A percentile compares a stretch with the other conserved stretches of the same genome.
Conservation (phyloP, 2,113 vertebrate genomes). For the Notarius lentiginosus region DNA sequence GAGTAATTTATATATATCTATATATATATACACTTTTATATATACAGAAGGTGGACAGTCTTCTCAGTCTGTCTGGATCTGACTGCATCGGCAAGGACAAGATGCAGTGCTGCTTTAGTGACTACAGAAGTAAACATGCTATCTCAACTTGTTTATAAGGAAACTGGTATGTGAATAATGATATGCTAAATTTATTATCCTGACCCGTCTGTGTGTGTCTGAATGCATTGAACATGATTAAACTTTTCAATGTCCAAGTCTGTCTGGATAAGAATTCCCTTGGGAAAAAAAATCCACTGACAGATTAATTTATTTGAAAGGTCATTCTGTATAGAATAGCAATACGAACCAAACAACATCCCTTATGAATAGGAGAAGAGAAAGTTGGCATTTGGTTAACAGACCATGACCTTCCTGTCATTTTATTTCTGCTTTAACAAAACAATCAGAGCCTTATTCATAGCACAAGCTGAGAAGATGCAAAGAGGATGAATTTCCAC, state of each 20-base stretch:
- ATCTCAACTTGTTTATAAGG: neutral
- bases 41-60: neutral
- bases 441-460: neutral
- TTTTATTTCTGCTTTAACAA: slow-evolving; percentile 15
- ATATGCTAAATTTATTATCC: neutral
- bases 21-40: neutral
- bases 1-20: neutral
- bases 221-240: neutral
- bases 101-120: neutral
- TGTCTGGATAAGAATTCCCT: neutral
- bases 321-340: neutral
- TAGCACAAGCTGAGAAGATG: neutral
- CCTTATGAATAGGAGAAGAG: neutral
- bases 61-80: neutral
- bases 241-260: neutral
- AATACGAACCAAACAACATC: slow-evolving; percentile 20
- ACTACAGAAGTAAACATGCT: neutral
- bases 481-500: slow-evolving; percentile 46
- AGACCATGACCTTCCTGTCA: slow-evolving; percentile 13
- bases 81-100: neutral
- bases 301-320: neutral
- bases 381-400: slow-evolving; percentile 29
- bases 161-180: slow-evolving; percentile 2
- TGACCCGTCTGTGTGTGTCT: neutral
- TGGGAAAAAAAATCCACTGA: neutral